These are phyloP conservation scores for Parauchenoglanis punctatus DNA, from an alignment of 2,797 vertebrate species.

Conservation along the genomic window DNA sequence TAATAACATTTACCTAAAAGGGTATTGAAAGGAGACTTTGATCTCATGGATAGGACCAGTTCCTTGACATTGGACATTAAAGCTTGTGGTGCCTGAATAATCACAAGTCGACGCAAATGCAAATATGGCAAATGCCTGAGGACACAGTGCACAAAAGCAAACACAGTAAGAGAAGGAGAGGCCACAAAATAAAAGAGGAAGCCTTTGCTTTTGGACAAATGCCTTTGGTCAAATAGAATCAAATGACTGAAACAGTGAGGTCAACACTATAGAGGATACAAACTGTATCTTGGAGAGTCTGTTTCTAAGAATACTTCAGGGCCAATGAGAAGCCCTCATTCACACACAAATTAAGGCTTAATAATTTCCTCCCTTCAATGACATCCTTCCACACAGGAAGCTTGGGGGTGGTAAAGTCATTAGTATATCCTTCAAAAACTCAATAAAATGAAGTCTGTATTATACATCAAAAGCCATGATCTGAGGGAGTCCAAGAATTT, in stretches of 20 bases:
- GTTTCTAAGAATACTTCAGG: too few relatives aligned
- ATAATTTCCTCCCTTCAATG: background rate
- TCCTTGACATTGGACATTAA: conserved; percentile 73
- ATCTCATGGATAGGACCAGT: fast-evolving
- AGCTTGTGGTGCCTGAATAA: conserved; percentile 78
- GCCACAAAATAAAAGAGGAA: background rate
- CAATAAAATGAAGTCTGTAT: background rate
- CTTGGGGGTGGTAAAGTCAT: background rate
- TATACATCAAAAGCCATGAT: background rate
- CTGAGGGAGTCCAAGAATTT: background rate
- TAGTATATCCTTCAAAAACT: background rate
- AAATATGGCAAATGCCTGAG: conserved; percentile 89
- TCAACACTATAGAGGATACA: too few relatives aligned
- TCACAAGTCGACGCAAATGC: conserved; percentile 88
- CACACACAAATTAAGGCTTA: background rate
- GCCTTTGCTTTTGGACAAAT: background rate
- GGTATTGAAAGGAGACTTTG: conserved; percentile 80
- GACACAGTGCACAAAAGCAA: background rate
- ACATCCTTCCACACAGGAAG: conserved; percentile 32
- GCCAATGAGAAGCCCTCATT: background rate
- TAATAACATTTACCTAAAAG: conserved; percentile 73
- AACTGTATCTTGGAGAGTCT: background rate
- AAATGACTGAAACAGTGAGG: background rate
- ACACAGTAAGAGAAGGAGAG: background rate
- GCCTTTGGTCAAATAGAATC: background rate